Conservation (phyloP, 2,888 invertebrate genomes). For the Lasioglossum leucozonium region DNA sequence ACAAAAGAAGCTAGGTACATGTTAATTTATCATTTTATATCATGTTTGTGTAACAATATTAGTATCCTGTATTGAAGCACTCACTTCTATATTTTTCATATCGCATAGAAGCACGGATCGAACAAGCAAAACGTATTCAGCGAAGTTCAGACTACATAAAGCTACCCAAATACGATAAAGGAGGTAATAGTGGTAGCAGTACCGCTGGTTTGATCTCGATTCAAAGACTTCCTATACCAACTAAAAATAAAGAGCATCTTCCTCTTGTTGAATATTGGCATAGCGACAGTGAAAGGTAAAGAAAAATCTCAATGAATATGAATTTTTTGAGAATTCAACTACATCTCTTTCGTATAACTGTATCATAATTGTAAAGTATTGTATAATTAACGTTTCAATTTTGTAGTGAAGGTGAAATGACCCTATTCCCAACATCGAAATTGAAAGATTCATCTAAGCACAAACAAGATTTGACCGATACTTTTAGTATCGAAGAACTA, state of each 20-base stretch:
- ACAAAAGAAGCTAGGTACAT: slow-evolving; percentile 83
- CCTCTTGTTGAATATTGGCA: slow-evolving; percentile 86
- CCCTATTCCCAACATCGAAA: slow-evolving; percentile 84
- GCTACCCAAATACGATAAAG: slow-evolving; percentile 79
- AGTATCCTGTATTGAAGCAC: background rate
- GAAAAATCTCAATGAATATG: background rate
- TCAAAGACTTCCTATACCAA: slow-evolving; percentile 83
- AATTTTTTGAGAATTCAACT: background rate
- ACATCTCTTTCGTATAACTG: background rate
- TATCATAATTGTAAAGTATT: background rate
- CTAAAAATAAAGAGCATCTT: slow-evolving; percentile 83
- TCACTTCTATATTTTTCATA: slow-evolving; percentile 10
- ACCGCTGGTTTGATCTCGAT: slow-evolving; percentile 81
- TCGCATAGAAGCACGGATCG: slow-evolving; percentile 82
- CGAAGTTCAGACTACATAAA: slow-evolving; percentile 83
- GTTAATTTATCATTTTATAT: background rate
- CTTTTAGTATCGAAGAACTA: slow-evolving; percentile 87
- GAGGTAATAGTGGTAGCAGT: slow-evolving; percentile 65
- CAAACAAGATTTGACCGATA: slow-evolving; percentile 86
- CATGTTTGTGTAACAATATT: slow-evolving; percentile 16
- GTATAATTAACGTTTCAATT: background rate
- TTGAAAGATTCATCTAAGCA: slow-evolving; percentile 78
- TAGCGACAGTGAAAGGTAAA: slow-evolving; percentile 82
- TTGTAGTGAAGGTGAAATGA: slow-evolving; percentile 83
- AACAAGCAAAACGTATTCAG: slow-evolving; percentile 84